Conservation (phyloP, 2,888 invertebrate species). For the Melipona beecheii region DNA sequence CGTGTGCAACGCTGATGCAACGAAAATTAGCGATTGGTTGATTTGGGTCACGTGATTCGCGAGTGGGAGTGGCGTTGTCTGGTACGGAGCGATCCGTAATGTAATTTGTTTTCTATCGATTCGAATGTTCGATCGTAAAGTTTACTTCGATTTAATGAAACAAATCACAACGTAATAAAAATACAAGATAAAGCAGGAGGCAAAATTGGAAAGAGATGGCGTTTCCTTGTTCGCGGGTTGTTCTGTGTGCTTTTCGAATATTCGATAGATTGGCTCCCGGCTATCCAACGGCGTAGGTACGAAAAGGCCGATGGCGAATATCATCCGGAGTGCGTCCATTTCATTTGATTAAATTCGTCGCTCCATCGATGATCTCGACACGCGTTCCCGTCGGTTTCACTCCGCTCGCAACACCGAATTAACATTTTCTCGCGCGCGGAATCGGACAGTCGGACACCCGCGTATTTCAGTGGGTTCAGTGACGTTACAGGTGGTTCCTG, state of each 20-base stretch:
- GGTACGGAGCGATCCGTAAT: too few relatives aligned
- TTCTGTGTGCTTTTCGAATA: constrained; percentile 13
- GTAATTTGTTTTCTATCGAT: too few relatives aligned
- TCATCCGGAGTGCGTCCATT: neutral
- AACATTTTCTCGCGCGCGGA: neutral
- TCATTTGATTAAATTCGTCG: constrained; percentile 13
- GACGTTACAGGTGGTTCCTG: constrained; percentile 18
- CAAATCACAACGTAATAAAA: neutral
- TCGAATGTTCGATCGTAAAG: too few relatives aligned
- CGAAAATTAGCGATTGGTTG: too few relatives aligned
- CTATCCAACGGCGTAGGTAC: neutral
- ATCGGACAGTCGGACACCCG: neutral
- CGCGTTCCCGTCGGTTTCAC: neutral
- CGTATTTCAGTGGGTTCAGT: neutral
- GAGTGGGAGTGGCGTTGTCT: too few relatives aligned
- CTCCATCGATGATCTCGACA: neutral
- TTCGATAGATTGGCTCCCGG: neutral
- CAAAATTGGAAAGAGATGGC: too few relatives aligned
- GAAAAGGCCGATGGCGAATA: neutral
- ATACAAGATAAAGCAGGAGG: neutral
- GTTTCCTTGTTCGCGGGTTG: neutral
- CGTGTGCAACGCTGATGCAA: too few relatives aligned
- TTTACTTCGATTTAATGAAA: too few relatives aligned
- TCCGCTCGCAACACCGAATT: neutral
- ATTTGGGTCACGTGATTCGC: too few relatives aligned